phyloP scores from a whole-genome alignment of 2,888 invertebrate genomes.

The Geophilus truncorum region DNA sequence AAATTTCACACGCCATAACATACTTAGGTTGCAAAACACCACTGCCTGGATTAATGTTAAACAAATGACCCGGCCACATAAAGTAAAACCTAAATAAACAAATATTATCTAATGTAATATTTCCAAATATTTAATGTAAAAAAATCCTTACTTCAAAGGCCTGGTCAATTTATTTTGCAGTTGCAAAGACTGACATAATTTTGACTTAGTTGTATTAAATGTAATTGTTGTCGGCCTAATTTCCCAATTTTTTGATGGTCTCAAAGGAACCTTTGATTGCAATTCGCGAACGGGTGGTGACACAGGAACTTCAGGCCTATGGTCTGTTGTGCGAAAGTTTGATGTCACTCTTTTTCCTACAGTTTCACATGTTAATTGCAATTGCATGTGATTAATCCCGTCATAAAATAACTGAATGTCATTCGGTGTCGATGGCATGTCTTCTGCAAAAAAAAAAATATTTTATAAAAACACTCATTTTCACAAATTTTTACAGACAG shows the following conservation, averaged over 20 bases:
- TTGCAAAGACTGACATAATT: not conserved
- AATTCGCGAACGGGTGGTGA: not conserved
- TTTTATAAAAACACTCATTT: not conserved
- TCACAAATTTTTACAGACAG: not conserved
- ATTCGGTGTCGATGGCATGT: conserved; percentile 1
- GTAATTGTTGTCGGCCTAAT: not conserved
- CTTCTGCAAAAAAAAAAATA: not conserved
- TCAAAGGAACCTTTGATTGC: not conserved
- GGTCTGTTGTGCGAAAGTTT: not conserved
- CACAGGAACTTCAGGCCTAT: not conserved
- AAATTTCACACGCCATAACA: not conserved
- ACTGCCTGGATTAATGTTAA: not conserved
- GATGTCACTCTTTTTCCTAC: not conserved
- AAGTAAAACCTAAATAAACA: not conserved
- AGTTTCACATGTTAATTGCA: not conserved
- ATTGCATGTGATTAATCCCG: not conserved
- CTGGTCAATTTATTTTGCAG: not conserved
- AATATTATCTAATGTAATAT: not conserved
- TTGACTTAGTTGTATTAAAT: not conserved
- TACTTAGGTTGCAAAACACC: not conserved
- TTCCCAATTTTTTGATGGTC: not conserved
- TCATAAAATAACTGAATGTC: conserved; percentile 11
- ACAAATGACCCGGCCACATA: conserved; percentile 2
- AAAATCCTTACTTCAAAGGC: not conserved
- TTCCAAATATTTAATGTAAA: not conserved